phyloP scores from a whole-genome alignment of 2,113 vertebrate species.

The Sclerurus mexicanus region DNA sequence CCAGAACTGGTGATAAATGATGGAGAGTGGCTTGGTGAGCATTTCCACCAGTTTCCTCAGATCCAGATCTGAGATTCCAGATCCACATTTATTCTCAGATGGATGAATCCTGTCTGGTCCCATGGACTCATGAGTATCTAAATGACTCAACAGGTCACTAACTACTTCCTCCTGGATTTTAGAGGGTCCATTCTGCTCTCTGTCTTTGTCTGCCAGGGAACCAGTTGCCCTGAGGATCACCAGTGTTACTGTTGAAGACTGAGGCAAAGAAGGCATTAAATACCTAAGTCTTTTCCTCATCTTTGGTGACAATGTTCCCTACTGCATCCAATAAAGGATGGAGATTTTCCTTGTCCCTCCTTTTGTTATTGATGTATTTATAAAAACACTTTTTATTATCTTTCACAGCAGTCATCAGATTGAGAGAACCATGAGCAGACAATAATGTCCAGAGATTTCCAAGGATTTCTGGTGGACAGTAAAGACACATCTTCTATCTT shows the following conservation, averaged over 20 bases:
- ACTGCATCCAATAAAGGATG: background rate
- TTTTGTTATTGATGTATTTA: background rate
- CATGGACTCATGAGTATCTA: background rate
- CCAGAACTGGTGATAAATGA: rapidly evolving
- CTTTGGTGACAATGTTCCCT: rapidly evolving
- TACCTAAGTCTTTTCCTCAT: background rate
- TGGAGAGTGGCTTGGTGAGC: background rate
- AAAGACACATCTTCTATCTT: background rate
- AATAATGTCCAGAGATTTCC: background rate
- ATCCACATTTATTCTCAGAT: background rate
- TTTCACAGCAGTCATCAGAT: background rate
- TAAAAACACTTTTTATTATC: background rate
- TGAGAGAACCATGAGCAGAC: background rate
- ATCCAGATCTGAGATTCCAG: background rate
- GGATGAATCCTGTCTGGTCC: background rate
- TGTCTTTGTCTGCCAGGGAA: too few species aligned
- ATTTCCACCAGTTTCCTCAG: background rate
- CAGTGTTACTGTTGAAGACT: background rate
- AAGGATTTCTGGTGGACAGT: background rate
- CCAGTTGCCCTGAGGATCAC: rapidly evolving
- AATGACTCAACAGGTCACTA: background rate
- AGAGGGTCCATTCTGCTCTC: background rate
- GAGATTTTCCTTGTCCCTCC: background rate
- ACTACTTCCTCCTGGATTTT: too few species aligned
- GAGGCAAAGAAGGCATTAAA: background rate